These are phyloP conservation scores for Cynopterus sphinx DNA, from an alignment of 2,797 vertebrate genomes.

Conservation along the genomic window DNA sequence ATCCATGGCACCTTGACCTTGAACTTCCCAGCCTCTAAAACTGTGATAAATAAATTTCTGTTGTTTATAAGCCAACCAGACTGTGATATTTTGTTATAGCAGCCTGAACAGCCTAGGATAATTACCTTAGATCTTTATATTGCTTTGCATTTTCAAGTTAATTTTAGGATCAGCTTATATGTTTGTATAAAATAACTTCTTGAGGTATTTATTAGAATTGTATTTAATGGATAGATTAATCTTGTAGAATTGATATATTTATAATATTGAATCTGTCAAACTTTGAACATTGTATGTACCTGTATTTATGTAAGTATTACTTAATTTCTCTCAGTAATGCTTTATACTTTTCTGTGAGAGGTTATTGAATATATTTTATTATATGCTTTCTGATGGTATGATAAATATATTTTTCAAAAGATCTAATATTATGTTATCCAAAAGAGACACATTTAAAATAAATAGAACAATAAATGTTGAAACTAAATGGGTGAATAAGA, in stretches of 20 bases:
- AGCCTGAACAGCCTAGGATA: neutral
- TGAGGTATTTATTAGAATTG: neutral
- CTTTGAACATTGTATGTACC: neutral
- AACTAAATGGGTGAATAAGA: constrained; percentile 5
- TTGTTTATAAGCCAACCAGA: neutral
- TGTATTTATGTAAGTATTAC: neutral
- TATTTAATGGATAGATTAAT: constrained; percentile 16
- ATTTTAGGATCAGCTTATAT: constrained; percentile 38
- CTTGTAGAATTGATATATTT: neutral
- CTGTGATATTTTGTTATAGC: neutral
- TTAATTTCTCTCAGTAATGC: neutral
- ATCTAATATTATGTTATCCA: neutral
- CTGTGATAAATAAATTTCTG: neutral
- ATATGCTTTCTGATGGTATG: constrained; percentile 2
- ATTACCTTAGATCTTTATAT: neutral
- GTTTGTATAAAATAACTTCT: neutral
- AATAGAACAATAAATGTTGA: constrained; percentile 10
- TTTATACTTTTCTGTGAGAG: constrained; percentile 3
- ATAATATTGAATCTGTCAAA: neutral
- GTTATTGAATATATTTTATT: constrained; percentile 22
- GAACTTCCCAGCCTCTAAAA: neutral
- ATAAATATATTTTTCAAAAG: neutral
- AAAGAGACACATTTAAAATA: constrained; percentile 38
- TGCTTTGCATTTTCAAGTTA: constrained; percentile 49
- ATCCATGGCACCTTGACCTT: neutral